Conservation (phyloP, 2,797 vertebrate species). For the Peromyscus aztecus region DNA sequence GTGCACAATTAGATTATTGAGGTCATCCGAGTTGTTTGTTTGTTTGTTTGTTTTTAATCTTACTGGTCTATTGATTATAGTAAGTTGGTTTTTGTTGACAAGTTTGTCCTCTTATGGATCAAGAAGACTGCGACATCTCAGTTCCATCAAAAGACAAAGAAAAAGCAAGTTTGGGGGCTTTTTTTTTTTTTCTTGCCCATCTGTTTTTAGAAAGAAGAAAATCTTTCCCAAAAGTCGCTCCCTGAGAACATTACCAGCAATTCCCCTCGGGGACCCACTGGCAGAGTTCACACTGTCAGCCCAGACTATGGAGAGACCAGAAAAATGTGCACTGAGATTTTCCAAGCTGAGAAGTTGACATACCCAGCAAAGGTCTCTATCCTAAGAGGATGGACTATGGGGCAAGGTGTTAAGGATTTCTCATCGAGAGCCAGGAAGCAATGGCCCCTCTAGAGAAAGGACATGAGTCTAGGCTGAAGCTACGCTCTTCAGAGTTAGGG, state of each 20-base stretch:
- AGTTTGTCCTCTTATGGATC: background rate
- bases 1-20: background rate
- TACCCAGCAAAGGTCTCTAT: background rate
- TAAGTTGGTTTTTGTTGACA: background rate
- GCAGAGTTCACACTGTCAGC: background rate
- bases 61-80: background rate
- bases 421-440: background rate
- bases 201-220: conserved; percentile 60
- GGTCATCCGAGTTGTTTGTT: background rate
- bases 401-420: background rate
- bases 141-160: conserved; percentile 23
- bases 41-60: background rate
- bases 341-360: background rate
- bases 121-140: background rate
- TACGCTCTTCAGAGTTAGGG: background rate
- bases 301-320: background rate
- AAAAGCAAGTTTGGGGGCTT: background rate
- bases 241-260: conserved; percentile 35
- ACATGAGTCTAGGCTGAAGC: background rate
- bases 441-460: too few relatives aligned
- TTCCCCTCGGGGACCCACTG: background rate
- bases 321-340: background rate
- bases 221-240: conserved; percentile 49
- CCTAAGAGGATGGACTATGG: background rate
- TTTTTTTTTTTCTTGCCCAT: background rate